Evolutionary conservation across 2,888 invertebrate genomes (phyloP), one percentile per base, ranked within the genome.

Genomic region (Neria commutata): DNA sequence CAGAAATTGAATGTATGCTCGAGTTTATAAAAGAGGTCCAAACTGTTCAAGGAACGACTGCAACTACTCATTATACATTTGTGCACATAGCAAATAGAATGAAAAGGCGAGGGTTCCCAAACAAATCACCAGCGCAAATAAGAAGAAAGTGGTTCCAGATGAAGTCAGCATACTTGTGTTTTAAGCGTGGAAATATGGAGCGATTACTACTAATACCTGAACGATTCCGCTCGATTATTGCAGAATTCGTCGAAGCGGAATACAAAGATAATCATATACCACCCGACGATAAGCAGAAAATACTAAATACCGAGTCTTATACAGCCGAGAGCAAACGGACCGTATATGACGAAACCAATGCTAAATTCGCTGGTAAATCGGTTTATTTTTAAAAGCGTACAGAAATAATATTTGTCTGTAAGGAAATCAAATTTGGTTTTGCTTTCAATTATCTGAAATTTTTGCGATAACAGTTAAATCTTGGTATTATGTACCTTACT

Each of bases 61-160:
- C 74, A 17, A 70, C 71, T 1, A 74, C 72, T 6, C 76, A 78
- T 24, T 72, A 69, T 23, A 78, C 77, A 0, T 77, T 77, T 53
- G 69, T 73, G 1, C 76, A 75, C 60, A 77, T 77, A 24, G 77
- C 77, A 0, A 74, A 67, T 24, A 73, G 71, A 62, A 77, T 77
- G 77, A 73, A 68, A 57, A 73, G 68, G 16, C 64, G 66, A 23
- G 77, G 78, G 25, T 76, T 73, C 37, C 73, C 76, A 3, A 78
- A 77, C 52, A 77, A 77, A 58, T 71, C 77, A 1, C 73, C 77
- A 1, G 74, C 77, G 0, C 77, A 77, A 63, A 74, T 77, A 5
- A 64, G 77, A 24, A 62, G 77, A 4, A 77, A 77, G 37, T 77
- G 77, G 77, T 77, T 77, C 55, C 77, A 77, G 63, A 77, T 77